Evolutionary conservation across 1,140 invertebrate species (phyloP).

Genomic region (Bombus confusus): DNA sequence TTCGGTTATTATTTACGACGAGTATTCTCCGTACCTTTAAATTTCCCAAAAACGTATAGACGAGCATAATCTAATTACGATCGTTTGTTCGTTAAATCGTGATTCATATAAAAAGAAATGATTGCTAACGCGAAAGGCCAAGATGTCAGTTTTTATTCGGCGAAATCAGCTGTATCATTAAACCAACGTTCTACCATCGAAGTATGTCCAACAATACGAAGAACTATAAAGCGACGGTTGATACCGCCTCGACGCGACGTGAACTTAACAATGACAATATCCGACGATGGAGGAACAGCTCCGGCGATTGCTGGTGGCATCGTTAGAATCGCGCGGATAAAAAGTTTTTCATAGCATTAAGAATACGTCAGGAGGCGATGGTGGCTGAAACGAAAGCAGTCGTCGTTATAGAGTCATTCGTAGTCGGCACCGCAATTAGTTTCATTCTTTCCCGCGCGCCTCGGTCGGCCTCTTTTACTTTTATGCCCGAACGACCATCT

Average conservation of each 20-base stretch:
- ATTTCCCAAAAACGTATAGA: too few species aligned
- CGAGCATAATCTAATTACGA: too few species aligned
- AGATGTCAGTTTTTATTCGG: neutral
- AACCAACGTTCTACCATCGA: neutral
- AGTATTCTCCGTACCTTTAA: too few species aligned
- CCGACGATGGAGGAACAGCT: conserved; percentile 30
- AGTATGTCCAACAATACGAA: neutral
- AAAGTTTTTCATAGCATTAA: conserved; percentile 58
- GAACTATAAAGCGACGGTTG: neutral
- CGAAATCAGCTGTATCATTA: conserved; percentile 9
- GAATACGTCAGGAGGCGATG: conserved; percentile 48
- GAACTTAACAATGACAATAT: conserved; percentile 36
- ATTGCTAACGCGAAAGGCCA: neutral
- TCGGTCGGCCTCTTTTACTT: conserved; percentile 53
- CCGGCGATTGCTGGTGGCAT: conserved; percentile 46
- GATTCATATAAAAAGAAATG: too few species aligned
- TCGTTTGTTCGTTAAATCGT: too few species aligned
- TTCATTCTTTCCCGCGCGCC: conserved; percentile 71
- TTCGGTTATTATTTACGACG: too few species aligned
- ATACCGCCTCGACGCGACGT: neutral
- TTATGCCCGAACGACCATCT: conserved; percentile 29
- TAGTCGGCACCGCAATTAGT: conserved; percentile 74
- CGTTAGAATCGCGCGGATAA: conserved; percentile 63
- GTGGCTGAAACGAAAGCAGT: too few species aligned
- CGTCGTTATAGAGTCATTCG: conserved; percentile 56